Evolutionary conservation across 2,113 vertebrate genomes (phyloP), one percentile per base, ranked within the genome.

Genomic region (Promerops cafer): DNA sequence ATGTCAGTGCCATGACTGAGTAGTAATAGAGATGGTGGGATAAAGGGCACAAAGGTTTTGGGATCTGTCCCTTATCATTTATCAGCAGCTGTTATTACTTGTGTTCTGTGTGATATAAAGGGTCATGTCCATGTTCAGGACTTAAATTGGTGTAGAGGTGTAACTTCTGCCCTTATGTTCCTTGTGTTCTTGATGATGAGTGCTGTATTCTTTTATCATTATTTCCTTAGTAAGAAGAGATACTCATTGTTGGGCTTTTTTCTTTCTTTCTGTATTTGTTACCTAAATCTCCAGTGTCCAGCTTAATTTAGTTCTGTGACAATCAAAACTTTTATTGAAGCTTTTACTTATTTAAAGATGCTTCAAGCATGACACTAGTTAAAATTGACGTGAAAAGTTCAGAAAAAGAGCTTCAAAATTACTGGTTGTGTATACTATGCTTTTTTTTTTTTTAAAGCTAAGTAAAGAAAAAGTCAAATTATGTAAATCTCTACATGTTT

Each of bases 351-450:
- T 40, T 69, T 64, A 47, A 82, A 75, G 49, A 17, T 33, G 2
- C 40, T 75, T 74, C 52, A 70, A 37, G 42, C 8, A 21, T 68
- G 14, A 35, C 8, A 13, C 2, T 4, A 11, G 10, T 60, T 79
- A 83, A 85, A 90, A 87, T 1, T 37, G 4, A 50, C 4, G 16
- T 8, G 6, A 52, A 49, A 94, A 83, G 5, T 52, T 75, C 5
- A 63, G 26, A 30, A 82, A 76, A 86, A 68, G 5, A 82, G 20
- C 30, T 82, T 85, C 4, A 59, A 33, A 79, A 8, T 42, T 42
- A 33, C 65, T 87, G 3, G 2, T 14, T 70, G 44, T 50, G 24
- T 40, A n/a, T 42, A 16, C 2, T 42, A 4, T 21, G 7, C 0
- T 12, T 10, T 44, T 14, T 27, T 15, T 33, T 87, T 78, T 83